Evolutionary conservation across 2,797 vertebrate genomes (phyloP).

Genomic region (Denticeps clupeoides): DNA sequence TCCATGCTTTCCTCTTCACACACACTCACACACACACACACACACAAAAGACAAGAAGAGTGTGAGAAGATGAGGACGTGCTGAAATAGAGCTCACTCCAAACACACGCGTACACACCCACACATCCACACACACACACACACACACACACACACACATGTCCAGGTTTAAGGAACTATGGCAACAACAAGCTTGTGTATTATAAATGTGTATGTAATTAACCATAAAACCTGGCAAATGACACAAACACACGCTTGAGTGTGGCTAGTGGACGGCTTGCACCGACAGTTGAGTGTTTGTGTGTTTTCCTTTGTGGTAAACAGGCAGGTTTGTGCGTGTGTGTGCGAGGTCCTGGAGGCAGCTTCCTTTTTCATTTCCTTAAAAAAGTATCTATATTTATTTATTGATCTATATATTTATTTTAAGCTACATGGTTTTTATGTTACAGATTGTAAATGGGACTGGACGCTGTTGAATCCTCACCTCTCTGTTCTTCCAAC

Average conservation of each 20-base stretch:
- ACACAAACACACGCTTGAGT: too few relatives aligned
- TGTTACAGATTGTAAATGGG: too few relatives aligned
- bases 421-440: too few relatives aligned
- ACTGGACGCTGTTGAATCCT: too few relatives aligned
- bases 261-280: too few relatives aligned
- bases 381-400: neutral
- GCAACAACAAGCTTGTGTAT: slow-evolving; percentile 2
- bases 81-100: neutral
- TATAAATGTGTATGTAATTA: too few relatives aligned
- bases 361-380: too few relatives aligned
- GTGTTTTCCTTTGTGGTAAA: too few relatives aligned
- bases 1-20: slow-evolving; percentile 16
- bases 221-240: too few relatives aligned
- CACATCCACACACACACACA: neutral
- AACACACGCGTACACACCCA: slow-evolving; percentile 7
- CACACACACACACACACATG: neutral
- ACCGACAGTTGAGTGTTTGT: slow-evolving; percentile 2
- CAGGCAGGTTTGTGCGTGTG: neutral
- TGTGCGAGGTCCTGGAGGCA: neutral
- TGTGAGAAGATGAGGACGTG: slow-evolving; percentile 13
- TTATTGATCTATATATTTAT: neutral
- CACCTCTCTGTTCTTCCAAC: too few relatives aligned
- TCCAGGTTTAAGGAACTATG: too few relatives aligned
- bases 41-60: slow-evolving; percentile 19
- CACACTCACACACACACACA: too few relatives aligned